phyloP scores from a whole-genome alignment of 2,888 invertebrate genomes.

The Drosophila anceps region DNA sequence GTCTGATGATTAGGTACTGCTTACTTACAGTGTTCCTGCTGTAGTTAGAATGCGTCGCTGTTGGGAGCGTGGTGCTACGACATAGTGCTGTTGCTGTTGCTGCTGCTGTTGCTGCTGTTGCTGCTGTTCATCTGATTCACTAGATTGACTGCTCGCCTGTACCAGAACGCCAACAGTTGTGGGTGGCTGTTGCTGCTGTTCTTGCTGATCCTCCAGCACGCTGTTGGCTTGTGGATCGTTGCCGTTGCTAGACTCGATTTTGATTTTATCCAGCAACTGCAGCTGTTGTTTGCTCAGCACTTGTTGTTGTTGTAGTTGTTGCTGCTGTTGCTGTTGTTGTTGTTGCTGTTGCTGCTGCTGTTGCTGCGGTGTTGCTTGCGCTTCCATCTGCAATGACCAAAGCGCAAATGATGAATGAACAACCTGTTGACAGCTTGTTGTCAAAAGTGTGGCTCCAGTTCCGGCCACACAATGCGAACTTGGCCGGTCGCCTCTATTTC shows the following conservation, averaged over 20 bases:
- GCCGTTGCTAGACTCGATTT: conserved; percentile 74
- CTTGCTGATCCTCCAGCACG: conserved; percentile 68
- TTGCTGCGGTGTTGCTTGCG: conserved; percentile 79
- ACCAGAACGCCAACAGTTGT: conserved; percentile 69
- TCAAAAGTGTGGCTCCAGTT: conserved; percentile 81
- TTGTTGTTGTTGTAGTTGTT: conserved; percentile 68
- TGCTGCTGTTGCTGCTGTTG: conserved; percentile 57
- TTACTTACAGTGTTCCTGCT: conserved; percentile 84
- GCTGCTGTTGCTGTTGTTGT: conserved; percentile 61
- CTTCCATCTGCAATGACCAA: conserved; percentile 84
- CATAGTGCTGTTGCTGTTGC: conserved; percentile 55
- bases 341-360: conserved; percentile 67
- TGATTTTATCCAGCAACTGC: conserved; percentile 80
- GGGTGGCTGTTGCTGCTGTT: conserved; percentile 63
- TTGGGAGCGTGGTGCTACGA: conserved; percentile 71
- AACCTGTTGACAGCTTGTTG: conserved; percentile 50
- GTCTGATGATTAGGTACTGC: background rate
- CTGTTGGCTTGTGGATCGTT: conserved; percentile 62
- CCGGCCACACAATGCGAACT: conserved; percentile 77
- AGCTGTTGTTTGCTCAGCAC: conserved; percentile 72
- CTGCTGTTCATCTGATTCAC: conserved; percentile 62
- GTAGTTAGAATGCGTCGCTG: conserved; percentile 85
- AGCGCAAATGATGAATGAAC: conserved; percentile 72
- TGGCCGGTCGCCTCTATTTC: conserved; percentile 68
- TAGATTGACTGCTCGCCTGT: conserved; percentile 57